Conservation (phyloP, 2,797 vertebrate genomes). For the Acanthornis magna region DNA sequence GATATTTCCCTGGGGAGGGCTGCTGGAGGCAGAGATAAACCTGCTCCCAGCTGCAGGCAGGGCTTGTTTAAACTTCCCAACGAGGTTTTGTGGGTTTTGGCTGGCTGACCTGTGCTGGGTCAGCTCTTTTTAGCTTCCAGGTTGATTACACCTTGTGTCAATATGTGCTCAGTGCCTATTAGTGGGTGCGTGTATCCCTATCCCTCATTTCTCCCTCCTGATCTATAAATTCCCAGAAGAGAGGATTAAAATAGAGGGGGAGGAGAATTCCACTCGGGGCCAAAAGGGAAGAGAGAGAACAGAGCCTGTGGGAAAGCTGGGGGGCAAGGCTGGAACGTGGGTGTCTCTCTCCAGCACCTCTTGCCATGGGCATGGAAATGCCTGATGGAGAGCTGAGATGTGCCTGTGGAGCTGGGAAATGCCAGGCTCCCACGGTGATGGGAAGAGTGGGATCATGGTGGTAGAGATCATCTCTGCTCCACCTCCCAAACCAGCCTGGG, state of each 20-base stretch:
- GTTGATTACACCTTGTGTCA: constrained; percentile 65
- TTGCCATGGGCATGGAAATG: not conserved
- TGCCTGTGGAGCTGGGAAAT: not conserved
- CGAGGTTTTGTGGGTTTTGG: constrained; percentile 51
- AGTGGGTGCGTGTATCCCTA: not conserved
- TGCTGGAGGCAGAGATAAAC: not conserved
- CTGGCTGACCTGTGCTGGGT: constrained; percentile 65
- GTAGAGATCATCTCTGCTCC: not conserved
- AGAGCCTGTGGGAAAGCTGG: constrained; percentile 10
- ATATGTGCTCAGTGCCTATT: constrained; percentile 69
- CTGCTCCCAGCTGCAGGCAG: not conserved
- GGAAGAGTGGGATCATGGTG: not conserved
- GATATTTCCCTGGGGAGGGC: not conserved
- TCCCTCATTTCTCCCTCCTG: constrained; percentile 57
- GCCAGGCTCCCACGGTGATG: accelerated
- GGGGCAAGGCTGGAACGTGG: not conserved
- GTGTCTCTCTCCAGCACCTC: not conserved
- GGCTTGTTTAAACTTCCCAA: not conserved
- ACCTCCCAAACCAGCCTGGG: accelerated
- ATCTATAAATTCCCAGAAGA: constrained; percentile 79
- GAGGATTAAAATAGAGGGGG: constrained; percentile 58
- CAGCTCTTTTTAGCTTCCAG: constrained; percentile 57
- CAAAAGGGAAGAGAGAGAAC: not conserved
- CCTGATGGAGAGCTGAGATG: accelerated
- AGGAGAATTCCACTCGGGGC: not conserved